Evolutionary conservation across 2,113 vertebrate species (phyloP).

Genomic region (Hippoglossus stenolepis): DNA sequence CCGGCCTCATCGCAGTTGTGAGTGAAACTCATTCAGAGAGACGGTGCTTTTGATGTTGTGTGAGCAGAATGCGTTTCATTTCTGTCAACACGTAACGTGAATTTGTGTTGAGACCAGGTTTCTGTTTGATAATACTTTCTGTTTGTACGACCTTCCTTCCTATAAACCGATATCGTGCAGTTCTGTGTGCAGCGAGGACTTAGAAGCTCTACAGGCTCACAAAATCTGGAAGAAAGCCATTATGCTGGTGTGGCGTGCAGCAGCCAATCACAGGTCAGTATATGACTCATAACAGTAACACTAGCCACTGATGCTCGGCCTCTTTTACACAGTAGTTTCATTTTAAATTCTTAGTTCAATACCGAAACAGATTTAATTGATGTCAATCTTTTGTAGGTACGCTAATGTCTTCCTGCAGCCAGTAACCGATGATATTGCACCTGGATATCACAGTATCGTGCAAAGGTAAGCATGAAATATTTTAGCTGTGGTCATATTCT

Average conservation of each 20-base stretch:
- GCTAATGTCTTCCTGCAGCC: conserved; percentile 98
- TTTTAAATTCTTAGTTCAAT: not conserved
- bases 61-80: too few relatives aligned
- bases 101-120: not conserved
- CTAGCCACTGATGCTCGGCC: not conserved
- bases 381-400: conserved; percentile 83
- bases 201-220: conserved; percentile 96
- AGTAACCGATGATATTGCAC: conserved; percentile 97
- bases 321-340: not conserved
- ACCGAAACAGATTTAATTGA: conserved; percentile 3
- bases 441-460: conserved; percentile 96
- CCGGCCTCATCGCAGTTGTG: conserved; percentile 97
- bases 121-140: not conserved
- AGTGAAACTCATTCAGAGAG: conserved; percentile 69
- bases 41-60: too few relatives aligned
- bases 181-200: conserved; percentile 95
- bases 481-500: not conserved
- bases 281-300: not conserved
- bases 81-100: too few relatives aligned
- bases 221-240: conserved; percentile 99
- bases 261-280: conserved; percentile 94
- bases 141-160: not conserved
- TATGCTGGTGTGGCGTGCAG: conserved; percentile 98
- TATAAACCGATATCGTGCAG: conserved; percentile 67
- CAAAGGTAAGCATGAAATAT: conserved; percentile 86